A percentile compares a stretch with the other conserved stretches of the same genome.
Conservation (phyloP, 2,113 vertebrate species). For the Rhombomys opimus region DNA sequence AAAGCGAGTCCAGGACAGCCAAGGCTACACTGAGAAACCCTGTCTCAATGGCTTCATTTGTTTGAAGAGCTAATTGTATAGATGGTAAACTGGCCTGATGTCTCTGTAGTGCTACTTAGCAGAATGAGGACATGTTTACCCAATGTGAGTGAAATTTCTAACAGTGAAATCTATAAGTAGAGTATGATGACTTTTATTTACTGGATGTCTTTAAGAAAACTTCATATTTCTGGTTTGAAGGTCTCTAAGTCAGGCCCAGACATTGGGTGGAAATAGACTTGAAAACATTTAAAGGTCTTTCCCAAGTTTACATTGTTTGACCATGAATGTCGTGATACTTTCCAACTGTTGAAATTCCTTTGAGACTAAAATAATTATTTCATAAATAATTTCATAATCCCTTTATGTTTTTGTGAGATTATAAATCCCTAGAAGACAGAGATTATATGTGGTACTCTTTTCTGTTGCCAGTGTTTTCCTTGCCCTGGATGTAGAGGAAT, state of each 20-base stretch:
- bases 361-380: constrained; percentile 51
- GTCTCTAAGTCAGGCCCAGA: background rate
- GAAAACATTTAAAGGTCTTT: constrained; percentile 32
- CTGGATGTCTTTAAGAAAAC: background rate
- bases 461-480: constrained; percentile 26
- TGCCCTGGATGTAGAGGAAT: constrained; percentile 17
- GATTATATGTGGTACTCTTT: constrained; percentile 21
- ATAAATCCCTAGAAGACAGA: constrained; percentile 36
- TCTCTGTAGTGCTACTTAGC: background rate
- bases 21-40: no score
- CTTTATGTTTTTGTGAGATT: constrained; percentile 20
- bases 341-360: constrained; percentile 54
- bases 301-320: constrained; percentile 14
- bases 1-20: background rate
- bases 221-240: background rate
- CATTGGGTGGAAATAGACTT: background rate
- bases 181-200: background rate
- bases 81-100: constrained; percentile 9
- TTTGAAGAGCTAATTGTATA: constrained; percentile 5
- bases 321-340: constrained; percentile 25
- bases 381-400: background rate
- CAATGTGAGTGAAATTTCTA: background rate
- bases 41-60: background rate
- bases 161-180: background rate
- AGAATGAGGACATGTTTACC: constrained; percentile 11